Base-by-base conservation (phyloP, 37 sponge, comb jelly and placozoan species). In the Mnemiopsis leidyi region DNA sequence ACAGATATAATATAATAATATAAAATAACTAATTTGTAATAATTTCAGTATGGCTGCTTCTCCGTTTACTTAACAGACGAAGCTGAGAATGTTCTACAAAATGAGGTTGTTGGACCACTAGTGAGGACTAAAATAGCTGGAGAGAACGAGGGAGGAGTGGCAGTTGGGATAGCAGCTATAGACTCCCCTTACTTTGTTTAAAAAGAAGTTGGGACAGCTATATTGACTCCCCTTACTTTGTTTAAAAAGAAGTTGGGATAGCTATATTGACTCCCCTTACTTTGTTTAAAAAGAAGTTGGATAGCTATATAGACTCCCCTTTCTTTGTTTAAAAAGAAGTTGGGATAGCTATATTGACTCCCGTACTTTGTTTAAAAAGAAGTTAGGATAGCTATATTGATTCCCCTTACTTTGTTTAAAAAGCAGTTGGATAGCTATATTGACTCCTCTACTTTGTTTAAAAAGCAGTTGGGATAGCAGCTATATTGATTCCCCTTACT, bases 91-190 rank as follows among this genome's bases (percentile, higher is more conserved):
- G 36, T 79, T 5, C 5, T 32, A 7, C 82, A 18, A 16, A 79
- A 34, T 26, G 37, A 79, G 26, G 38, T 35, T 32, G 37, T 35
- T 29, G 82, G 82, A 21, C 18, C 38, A 29, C 82, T 79, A 20
- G 82, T 79, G 28, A 9, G 82, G 35, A 79, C 82, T 26, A 79
- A 79, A 79, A 79, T 7, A 9, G 13, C 7, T 13, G 16, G 20
- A 36, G 82, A 79, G 5, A 79, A 79, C 26, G 82, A 79, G 37
- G 82, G 82, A 9, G 82, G 82, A 33, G 82, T 79, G 1, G 3
- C 3, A 2, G 32, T 9, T 3, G 82, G 82, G 23, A 79, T 33
- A 31, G 35, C 82, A 18, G 34, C 13, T 23, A 2, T 79, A 31
- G 36, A 34, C 35, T 79, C 82, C 5, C 82, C 82, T 1, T 28